These are phyloP conservation scores for Monoplex corrugatus DNA, from an alignment of 2,888 invertebrate genomes.

Conservation along the genomic window DNA sequence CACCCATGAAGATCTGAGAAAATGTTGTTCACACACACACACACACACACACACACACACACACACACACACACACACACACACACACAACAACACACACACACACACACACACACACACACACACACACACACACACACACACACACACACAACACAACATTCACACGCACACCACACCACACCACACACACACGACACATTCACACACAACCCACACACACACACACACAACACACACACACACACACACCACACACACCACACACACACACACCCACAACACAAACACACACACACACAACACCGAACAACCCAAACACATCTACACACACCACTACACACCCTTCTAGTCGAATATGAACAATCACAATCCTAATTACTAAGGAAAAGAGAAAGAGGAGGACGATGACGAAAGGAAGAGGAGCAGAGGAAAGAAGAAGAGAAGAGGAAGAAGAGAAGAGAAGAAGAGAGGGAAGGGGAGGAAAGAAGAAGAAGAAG, in stretches of 20 bases:
- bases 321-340: neutral
- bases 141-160: constrained; percentile 13
- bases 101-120: neutral
- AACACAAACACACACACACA: constrained; percentile 15
- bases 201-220: neutral
- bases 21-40: neutral
- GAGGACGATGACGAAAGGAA: no score
- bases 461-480: no score
- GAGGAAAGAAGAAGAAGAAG: no score
- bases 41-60: no score
- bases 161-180: neutral
- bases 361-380: no score
- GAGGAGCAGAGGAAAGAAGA: no score
- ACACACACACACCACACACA: neutral
- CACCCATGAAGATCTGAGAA: no score
- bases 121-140: neutral
- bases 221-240: neutral
- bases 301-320: neutral
- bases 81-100: neutral
- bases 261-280: constrained; percentile 10
- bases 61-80: neutral
- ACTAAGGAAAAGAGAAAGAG: no score
- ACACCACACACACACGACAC: neutral
- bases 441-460: no score
- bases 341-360: neutral